Percentiles rank a stretch among this genome's conserved stretches.
Conservation (phyloP, 2,113 vertebrate genomes). For the Percina caprodes region DNA sequence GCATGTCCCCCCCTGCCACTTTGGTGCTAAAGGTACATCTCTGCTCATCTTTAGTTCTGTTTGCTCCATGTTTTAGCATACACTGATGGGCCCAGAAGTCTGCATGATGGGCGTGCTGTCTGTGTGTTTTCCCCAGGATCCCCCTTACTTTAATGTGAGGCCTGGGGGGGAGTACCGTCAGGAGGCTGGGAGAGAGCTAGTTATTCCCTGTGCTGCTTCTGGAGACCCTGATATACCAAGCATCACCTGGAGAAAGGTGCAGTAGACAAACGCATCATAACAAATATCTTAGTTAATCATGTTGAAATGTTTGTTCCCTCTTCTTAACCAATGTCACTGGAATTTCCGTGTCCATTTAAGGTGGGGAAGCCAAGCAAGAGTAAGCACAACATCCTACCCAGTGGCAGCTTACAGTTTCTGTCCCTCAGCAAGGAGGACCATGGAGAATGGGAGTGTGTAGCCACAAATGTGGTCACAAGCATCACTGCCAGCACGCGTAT, state of each 20-base stretch:
- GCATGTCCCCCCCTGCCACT: conserved; percentile 97
- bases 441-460: conserved; percentile 98
- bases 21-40: conserved; percentile 96
- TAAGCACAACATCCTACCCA: conserved; percentile 96
- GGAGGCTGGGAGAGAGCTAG: conserved; percentile 97
- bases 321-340: conserved; percentile 21
- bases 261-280: background rate
- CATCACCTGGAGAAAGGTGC: conserved; percentile 98
- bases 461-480: conserved; percentile 98
- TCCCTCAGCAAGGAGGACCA: conserved; percentile 99
- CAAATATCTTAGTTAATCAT: background rate
- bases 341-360: conserved; percentile 79
- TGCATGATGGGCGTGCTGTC: conserved; percentile 22
- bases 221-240: conserved; percentile 96
- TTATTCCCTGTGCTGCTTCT: conserved; percentile 97
- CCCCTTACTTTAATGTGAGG: conserved; percentile 99
- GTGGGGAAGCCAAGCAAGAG: conserved; percentile 99
- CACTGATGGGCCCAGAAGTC: background rate
- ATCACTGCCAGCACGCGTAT: conserved; percentile 99
- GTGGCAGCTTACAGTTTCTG: conserved; percentile 96
- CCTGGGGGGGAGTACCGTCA: conserved; percentile 99
- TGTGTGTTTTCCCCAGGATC: conserved; percentile 86
- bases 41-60: background rate
- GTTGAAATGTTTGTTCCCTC: background rate
- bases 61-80: background rate